phyloP scores from a whole-genome alignment of 23 tunicate species.

The Oikopleura dioica region DNA sequence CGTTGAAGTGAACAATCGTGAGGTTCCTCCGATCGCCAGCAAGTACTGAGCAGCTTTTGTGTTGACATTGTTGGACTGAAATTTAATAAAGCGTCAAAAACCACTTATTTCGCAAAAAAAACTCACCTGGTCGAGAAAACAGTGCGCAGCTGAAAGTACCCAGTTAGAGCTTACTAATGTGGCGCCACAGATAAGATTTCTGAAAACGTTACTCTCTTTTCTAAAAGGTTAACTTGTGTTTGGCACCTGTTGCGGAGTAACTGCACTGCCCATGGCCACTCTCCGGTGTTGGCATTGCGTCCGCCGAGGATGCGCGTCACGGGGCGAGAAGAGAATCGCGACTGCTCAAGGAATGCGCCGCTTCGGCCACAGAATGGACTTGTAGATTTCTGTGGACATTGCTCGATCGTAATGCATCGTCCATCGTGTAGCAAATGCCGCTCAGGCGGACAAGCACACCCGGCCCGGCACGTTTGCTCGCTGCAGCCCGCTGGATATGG shows the following conservation, averaged over 20 bases:
- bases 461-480: background rate
- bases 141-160: background rate
- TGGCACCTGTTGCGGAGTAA: conserved; percentile 3
- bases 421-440: background rate
- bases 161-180: background rate
- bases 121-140: background rate
- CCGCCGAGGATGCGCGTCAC: background rate
- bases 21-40: too few relatives aligned
- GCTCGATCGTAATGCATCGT: background rate
- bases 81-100: too few relatives aligned
- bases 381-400: background rate
- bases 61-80: too few relatives aligned
- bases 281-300: background rate
- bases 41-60: too few relatives aligned
- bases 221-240: too few relatives aligned
- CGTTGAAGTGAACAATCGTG: too few relatives aligned
- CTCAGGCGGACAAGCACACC: conserved; percentile 8
- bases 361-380: background rate
- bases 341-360: background rate
- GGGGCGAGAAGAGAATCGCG: background rate
- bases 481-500: conserved; percentile 35
- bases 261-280: conserved; percentile 12
- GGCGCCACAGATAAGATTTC: background rate
- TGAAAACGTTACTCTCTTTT: too few relatives aligned
- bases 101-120: too few relatives aligned